A percentile compares a stretch with the other conserved stretches of the same genome.
These are phyloP conservation scores for Aphidius gifuensis DNA, from an alignment of 1,140 invertebrate species.

Conservation along the genomic window DNA sequence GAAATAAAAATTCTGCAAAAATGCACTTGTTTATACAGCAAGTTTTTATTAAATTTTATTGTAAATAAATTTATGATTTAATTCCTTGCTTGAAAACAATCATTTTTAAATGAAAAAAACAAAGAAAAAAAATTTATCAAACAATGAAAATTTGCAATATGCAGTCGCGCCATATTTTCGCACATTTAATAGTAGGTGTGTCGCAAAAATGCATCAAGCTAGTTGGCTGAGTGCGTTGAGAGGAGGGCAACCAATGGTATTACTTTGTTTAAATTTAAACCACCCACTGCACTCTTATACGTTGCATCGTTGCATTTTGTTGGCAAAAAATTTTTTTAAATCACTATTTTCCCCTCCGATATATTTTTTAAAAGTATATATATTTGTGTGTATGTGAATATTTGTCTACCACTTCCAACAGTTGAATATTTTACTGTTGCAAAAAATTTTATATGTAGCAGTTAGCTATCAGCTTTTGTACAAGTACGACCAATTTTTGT, in stretches of 20 bases:
- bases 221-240: not conserved
- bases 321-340: not conserved
- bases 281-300: not conserved
- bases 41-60: too few relatives aligned
- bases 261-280: not conserved
- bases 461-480: not conserved
- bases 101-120: too few relatives aligned
- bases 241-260: conserved; percentile 5
- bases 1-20: too few relatives aligned
- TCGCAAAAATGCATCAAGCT: conserved; percentile 13
- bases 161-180: conserved; percentile 8
- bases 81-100: too few relatives aligned
- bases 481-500: not conserved
- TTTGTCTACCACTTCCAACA: too few relatives aligned
- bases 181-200: conserved; percentile 7
- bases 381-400: too few relatives aligned
- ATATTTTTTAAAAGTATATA: too few relatives aligned
- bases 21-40: too few relatives aligned
- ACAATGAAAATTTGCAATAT: not conserved
- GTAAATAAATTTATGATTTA: too few relatives aligned
- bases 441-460: too few relatives aligned
- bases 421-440: too few relatives aligned
- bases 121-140: not conserved
- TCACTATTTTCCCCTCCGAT: too few relatives aligned
- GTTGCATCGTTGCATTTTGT: conserved; percentile 5